phyloP scores from a whole-genome alignment of 2,888 invertebrate species.

The Volucella zonaria region DNA sequence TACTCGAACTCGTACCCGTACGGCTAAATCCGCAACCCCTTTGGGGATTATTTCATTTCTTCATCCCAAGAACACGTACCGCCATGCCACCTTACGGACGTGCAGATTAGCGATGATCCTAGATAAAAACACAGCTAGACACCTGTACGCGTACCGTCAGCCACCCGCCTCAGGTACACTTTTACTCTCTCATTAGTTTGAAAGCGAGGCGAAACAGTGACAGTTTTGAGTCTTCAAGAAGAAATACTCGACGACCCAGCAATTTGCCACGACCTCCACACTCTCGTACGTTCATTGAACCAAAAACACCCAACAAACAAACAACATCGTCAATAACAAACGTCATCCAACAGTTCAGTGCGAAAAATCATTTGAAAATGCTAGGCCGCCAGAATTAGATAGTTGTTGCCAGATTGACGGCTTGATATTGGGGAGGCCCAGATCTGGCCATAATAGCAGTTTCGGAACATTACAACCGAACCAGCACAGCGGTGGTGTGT shows the following conservation, averaged over 20 bases:
- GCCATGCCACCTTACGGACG: background rate
- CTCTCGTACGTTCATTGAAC: constrained; percentile 63
- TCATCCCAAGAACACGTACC: constrained; percentile 2
- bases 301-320: constrained; percentile 31
- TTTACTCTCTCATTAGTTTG: constrained; percentile 61
- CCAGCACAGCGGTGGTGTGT: background rate
- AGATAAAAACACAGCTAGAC: constrained; percentile 1
- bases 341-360: background rate
- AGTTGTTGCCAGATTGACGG: constrained; percentile 63
- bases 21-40: constrained; percentile 49
- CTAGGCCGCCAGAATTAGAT: constrained; percentile 67
- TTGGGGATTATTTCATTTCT: constrained; percentile 36
- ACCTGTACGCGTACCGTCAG: background rate
- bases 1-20: background rate
- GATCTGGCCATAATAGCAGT: constrained; percentile 53
- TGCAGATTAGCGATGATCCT: background rate
- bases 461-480: constrained; percentile 32
- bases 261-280: constrained; percentile 28
- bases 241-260: constrained; percentile 25
- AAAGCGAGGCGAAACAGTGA: constrained; percentile 42
- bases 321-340: background rate
- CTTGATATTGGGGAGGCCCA: constrained; percentile 59
- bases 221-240: constrained; percentile 44
- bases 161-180: constrained; percentile 33
- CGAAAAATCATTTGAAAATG: constrained; percentile 20